Conservation (phyloP, 2,113 vertebrate species). For the Uria lomvia region DNA sequence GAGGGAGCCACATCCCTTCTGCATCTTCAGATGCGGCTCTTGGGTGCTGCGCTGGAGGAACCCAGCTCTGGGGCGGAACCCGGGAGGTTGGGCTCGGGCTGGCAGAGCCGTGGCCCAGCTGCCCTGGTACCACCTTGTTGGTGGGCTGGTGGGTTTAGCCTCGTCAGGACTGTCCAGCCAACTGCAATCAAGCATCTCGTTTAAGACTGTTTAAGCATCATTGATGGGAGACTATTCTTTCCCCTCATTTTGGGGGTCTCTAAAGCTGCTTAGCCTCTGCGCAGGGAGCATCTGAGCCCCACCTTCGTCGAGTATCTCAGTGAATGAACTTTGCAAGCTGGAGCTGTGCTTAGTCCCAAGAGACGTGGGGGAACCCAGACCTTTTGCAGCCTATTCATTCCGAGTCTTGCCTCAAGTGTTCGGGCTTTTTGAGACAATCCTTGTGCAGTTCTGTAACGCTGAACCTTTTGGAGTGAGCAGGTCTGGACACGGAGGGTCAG, state of each 20-base stretch:
- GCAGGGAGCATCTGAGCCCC: not conserved
- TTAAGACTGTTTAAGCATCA: not conserved
- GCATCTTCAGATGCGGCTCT: not conserved
- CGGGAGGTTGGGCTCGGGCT: rapidly evolving
- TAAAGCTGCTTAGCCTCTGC: not conserved
- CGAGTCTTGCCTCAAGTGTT: not conserved
- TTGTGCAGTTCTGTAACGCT: not conserved
- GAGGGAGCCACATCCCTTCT: not conserved
- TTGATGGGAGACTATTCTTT: not conserved
- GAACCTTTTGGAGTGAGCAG: not conserved
- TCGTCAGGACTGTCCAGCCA: not conserved
- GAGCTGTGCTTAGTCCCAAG: not conserved
- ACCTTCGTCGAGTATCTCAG: not conserved
- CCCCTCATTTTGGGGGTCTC: not conserved
- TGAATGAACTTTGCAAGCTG: not conserved
- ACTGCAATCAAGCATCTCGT: not conserved
- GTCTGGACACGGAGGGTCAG: not conserved
- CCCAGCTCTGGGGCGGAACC: not conserved
- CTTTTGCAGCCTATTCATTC: not conserved
- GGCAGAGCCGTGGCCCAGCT: not conserved
- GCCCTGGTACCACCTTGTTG: not conserved
- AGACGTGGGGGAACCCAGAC: not conserved
- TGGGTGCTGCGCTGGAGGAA: not conserved
- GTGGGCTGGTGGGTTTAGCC: not conserved
- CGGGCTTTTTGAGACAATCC: not conserved